phyloP scores from a whole-genome alignment of 2,888 invertebrate species.

The Coenonympha arcania region DNA sequence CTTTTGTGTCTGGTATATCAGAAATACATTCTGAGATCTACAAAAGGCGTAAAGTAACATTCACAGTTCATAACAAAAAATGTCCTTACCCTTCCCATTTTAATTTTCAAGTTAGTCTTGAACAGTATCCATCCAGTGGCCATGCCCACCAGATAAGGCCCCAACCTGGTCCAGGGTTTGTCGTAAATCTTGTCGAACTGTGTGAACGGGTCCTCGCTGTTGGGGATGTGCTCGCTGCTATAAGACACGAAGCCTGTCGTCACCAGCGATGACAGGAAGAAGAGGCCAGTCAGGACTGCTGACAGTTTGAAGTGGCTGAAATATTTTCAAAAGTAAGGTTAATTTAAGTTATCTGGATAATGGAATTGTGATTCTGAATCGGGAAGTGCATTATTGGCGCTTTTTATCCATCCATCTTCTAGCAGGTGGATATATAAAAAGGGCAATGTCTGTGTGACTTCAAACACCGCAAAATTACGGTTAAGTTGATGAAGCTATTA shows the following conservation, averaged over 20 bases:
- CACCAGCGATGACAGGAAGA: constrained; percentile 83
- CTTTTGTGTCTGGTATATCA: too few relatives aligned
- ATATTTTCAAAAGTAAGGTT: constrained; percentile 19
- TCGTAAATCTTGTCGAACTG: constrained; percentile 92
- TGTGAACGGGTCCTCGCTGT: constrained; percentile 85
- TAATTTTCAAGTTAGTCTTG: constrained; percentile 84
- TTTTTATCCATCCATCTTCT: too few relatives aligned
- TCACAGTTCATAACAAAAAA: neutral
- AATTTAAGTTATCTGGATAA: too few relatives aligned
- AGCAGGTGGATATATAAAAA: too few relatives aligned
- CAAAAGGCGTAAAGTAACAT: too few relatives aligned
- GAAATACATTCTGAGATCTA: too few relatives aligned
- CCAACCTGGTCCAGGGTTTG: constrained; percentile 90
- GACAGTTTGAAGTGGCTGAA: constrained; percentile 85
- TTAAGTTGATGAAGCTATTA: too few relatives aligned
- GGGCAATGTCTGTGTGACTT: too few relatives aligned
- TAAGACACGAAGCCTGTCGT: constrained; percentile 87
- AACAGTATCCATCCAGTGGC: constrained; percentile 86
- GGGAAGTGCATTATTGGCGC: too few relatives aligned
- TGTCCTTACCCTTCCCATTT: constrained; percentile 77
- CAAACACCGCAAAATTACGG: too few relatives aligned
- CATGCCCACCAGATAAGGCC: constrained; percentile 90
- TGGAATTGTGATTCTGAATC: too few relatives aligned
- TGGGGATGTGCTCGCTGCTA: constrained; percentile 84
- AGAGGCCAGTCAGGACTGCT: constrained; percentile 75